A percentile compares a stretch with the other conserved stretches of the same genome.
phyloP scores from a whole-genome alignment of 2,113 vertebrate species.

The Rutilus rutilus region DNA sequence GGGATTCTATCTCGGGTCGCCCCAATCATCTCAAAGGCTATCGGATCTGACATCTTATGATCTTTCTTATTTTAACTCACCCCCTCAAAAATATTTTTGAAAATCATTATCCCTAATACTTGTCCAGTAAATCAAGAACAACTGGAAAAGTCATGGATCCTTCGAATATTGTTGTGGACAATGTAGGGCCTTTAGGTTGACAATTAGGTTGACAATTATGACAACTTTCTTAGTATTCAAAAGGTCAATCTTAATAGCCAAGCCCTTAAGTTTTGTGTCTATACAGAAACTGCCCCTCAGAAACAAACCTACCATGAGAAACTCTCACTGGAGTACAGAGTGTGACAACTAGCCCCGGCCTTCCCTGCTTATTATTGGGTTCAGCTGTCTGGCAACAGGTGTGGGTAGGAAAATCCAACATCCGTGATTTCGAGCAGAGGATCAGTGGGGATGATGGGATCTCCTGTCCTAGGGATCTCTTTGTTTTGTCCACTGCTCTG shows the following conservation, averaged over 20 bases:
- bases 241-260: neutral
- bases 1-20: too few relatives aligned
- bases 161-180: neutral
- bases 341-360: constrained; percentile 20
- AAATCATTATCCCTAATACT: neutral
- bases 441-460: constrained; percentile 31
- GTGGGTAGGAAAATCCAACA: constrained; percentile 23
- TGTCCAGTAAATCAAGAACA: neutral
- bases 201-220: neutral
- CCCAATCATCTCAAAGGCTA: too few relatives aligned
- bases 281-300: neutral
- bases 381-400: constrained; percentile 44
- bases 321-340: neutral
- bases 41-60: too few relatives aligned
- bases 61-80: too few relatives aligned
- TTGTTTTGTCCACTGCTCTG: constrained; percentile 41
- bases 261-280: neutral
- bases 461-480: constrained; percentile 19
- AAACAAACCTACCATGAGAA: neutral
- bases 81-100: neutral
- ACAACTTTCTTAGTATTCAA: neutral
- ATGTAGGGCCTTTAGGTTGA: too few relatives aligned
- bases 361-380: neutral
- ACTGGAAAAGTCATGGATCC: neutral
- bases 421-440: constrained; percentile 16